phyloP scores from a whole-genome alignment of 2,888 invertebrate species.

The Eupithecia insigniata region DNA sequence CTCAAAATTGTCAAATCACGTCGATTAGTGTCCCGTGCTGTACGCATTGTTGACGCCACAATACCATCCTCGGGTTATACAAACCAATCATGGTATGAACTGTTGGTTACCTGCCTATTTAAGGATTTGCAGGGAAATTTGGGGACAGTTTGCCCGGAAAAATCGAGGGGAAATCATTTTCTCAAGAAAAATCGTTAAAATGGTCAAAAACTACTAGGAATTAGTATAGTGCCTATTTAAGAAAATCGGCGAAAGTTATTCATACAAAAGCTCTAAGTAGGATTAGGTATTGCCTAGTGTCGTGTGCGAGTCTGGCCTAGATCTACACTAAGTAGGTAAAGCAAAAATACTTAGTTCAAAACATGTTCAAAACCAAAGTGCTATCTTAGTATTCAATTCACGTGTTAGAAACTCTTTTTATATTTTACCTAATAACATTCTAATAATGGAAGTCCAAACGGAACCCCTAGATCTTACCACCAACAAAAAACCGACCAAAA shows the following conservation, averaged over 20 bases:
- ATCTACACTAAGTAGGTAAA: background rate
- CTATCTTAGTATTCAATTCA: background rate
- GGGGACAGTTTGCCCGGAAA: slow-evolving; percentile 68
- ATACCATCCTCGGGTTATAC: slow-evolving; percentile 72
- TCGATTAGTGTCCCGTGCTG: slow-evolving; percentile 80
- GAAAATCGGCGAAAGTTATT: background rate
- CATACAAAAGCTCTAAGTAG: background rate
- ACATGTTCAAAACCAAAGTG: background rate
- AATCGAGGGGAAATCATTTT: slow-evolving; percentile 60
- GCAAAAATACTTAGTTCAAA: too few species aligned
- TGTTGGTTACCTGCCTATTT: slow-evolving; percentile 73
- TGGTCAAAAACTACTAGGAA: background rate
- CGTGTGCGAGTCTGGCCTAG: background rate
- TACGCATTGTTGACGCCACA: slow-evolving; percentile 77
- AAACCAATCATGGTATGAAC: slow-evolving; percentile 66
- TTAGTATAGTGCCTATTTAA: background rate
- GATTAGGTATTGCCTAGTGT: background rate
- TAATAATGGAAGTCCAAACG: slow-evolving; percentile 64
- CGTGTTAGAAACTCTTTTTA: too few species aligned
- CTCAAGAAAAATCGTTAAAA: background rate
- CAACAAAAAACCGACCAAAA: slow-evolving; percentile 56
- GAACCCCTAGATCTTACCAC: slow-evolving; percentile 76
- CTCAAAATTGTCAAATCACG: slow-evolving; percentile 76
- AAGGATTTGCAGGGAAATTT: slow-evolving; percentile 60
- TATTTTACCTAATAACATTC: background rate